A percentile compares a stretch with the other conserved stretches of the same genome.
These are phyloP conservation scores for Cephalopholis sonnerati DNA, from an alignment of 2,113 vertebrate genomes.

Conservation along the genomic window DNA sequence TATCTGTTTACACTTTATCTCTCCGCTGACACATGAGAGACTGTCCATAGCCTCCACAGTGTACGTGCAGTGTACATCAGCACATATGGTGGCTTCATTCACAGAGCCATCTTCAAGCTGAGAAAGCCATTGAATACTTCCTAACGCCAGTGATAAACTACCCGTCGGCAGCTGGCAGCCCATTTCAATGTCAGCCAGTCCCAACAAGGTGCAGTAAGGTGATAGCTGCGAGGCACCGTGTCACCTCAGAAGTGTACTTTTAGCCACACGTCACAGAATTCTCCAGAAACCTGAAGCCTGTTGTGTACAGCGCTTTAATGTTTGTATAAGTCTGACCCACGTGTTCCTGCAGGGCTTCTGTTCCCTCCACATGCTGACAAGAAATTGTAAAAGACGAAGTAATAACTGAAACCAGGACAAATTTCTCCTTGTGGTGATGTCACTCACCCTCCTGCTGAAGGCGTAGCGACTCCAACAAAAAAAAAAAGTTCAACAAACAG, in stretches of 20 bases:
- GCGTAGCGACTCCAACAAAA: conserved; percentile 10
- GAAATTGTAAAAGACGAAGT: conserved; percentile 23
- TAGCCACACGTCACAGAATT: conserved; percentile 53
- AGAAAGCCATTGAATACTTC: conserved; percentile 64
- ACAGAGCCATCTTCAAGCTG: conserved; percentile 37
- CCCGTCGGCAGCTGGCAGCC: conserved; percentile 66
- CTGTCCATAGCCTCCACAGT: conserved; percentile 1
- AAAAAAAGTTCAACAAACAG: conserved; percentile 40
- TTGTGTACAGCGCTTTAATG: conserved; percentile 2
- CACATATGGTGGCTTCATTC: conserved; percentile 51
- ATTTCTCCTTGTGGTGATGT: conserved; percentile 30
- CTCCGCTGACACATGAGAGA: not conserved
- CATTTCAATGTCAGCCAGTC: conserved; percentile 66
- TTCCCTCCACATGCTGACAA: conserved; percentile 44
- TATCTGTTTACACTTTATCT: not conserved
- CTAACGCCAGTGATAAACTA: conserved; percentile 49
- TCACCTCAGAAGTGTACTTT: conserved; percentile 63
- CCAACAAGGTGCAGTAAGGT: conserved; percentile 68
- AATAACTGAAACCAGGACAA: conserved; percentile 25
- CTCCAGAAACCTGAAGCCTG: conserved; percentile 22
- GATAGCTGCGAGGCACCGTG: conserved; percentile 57
- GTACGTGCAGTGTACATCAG: conserved; percentile 29
- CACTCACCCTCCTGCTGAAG: conserved; percentile 27
- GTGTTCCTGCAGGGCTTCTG: not conserved
- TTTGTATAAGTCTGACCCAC: not conserved